phyloP scores from a whole-genome alignment of 2,113 vertebrate species.

The Mus musculus region GRCm39 chr2:79375501-79376000 shows the following conservation, averaged over 20 bases:
- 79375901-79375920: background rate
- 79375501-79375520: background rate
- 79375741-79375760: background rate
- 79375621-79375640: background rate
- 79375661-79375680: background rate
- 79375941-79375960: background rate
- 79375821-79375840: background rate
- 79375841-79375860: background rate
- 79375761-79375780: background rate
- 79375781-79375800: background rate
- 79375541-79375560: background rate
- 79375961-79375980: background rate
- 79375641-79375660: background rate
- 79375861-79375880: background rate
- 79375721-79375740: background rate
- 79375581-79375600: background rate
- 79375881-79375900: background rate
- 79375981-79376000: slow-evolving; percentile 39
- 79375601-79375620: background rate
- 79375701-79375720: background rate
- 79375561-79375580: background rate
- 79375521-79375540: background rate
- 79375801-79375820: background rate
- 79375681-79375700: background rate
- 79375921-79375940: background rate